Evolutionary conservation across 64 coral and sea anemone species (phyloP).

Genomic region (Anthopleura sola): DNA sequence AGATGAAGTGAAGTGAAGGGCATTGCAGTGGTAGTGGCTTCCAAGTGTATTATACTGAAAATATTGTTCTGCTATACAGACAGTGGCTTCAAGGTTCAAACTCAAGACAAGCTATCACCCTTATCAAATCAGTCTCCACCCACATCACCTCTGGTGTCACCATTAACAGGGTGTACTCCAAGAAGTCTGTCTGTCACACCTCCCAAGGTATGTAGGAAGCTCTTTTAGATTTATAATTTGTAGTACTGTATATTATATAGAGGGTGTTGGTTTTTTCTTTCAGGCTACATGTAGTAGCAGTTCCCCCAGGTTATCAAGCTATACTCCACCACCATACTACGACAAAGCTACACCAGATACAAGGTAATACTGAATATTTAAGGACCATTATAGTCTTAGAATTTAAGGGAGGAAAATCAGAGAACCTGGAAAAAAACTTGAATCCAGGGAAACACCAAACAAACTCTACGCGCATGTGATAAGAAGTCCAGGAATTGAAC

Average conservation of each 20-base stretch:
- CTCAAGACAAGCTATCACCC: not conserved
- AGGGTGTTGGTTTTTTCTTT: not conserved
- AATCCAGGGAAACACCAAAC: too few relatives aligned
- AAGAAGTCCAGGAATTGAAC: too few relatives aligned
- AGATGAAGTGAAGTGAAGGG: too few relatives aligned
- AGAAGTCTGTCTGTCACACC: conserved; percentile 29
- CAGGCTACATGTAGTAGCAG: not conserved
- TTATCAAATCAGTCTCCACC: not conserved
- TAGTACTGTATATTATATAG: not conserved
- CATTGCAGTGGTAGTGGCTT: too few relatives aligned
- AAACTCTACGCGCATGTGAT: too few relatives aligned
- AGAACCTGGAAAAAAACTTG: too few relatives aligned
- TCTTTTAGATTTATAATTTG: not conserved
- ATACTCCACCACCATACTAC: not conserved
- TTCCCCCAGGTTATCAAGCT: not conserved
- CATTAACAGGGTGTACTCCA: conserved; percentile 42
- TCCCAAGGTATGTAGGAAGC: not conserved
- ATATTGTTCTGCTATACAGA: conserved; percentile 1
- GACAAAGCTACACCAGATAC: conserved; percentile 9
- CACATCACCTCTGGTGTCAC: not conserved
- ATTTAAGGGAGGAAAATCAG: too few relatives aligned
- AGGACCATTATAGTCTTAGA: too few relatives aligned
- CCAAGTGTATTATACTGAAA: too few relatives aligned
- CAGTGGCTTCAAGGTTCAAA: conserved; percentile 37
- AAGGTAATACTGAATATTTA: not conserved